Percentiles rank a stretch among this genome's conserved stretches.
These are phyloP conservation scores for Pogonomyrmex californicus DNA, from an alignment of 1,140 invertebrate species.

Conservation along the genomic window DNA sequence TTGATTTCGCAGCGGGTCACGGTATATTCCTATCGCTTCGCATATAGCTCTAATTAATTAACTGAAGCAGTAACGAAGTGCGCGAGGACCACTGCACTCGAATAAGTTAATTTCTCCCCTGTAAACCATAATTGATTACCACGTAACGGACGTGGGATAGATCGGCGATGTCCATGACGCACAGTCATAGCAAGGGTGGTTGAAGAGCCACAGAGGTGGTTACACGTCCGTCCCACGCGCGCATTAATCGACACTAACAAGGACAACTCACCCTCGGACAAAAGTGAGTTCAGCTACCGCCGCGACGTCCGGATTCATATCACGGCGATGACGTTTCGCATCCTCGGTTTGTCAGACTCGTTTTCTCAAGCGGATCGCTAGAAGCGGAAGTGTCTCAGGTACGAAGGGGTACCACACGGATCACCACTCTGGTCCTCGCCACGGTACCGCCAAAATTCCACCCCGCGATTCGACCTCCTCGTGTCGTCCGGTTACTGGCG, in stretches of 20 bases:
- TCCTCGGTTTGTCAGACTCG: slow-evolving; percentile 38
- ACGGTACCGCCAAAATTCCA: slow-evolving; percentile 12
- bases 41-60: neutral
- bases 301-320: slow-evolving; percentile 68
- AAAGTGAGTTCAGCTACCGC: slow-evolving; percentile 47
- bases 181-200: neutral
- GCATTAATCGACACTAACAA: neutral
- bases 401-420: neutral
- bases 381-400: neutral
- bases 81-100: too few species aligned
- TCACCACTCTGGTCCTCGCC: neutral
- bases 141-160: neutral
- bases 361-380: neutral
- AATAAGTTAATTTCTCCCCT: neutral
- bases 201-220: neutral
- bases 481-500: slow-evolving; percentile 40
- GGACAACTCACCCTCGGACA: slow-evolving; percentile 64
- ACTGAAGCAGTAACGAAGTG: neutral
- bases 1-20: neutral
- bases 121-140: slow-evolving; percentile 19
- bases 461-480: slow-evolving; percentile 22
- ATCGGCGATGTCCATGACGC: slow-evolving; percentile 12
- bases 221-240: neutral
- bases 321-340: slow-evolving; percentile 61
- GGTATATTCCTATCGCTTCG: neutral